Base-by-base conservation (phyloP, 92 coral and sea anemone genomes). In the Palythoa grandis region DNA sequence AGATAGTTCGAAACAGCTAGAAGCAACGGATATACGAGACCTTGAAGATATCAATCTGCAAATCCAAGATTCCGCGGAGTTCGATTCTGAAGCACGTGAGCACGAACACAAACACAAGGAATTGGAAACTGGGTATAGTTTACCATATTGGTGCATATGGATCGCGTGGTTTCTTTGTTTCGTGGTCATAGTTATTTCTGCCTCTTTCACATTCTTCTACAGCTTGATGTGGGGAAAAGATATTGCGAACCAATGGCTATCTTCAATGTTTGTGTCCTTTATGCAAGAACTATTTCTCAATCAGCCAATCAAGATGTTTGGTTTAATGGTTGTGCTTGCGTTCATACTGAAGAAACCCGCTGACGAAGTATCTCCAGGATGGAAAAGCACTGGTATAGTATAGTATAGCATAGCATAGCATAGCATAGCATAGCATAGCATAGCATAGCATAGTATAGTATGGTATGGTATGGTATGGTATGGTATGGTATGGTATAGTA, bases 181-280 rank as follows among this genome's bases (percentile, higher is more conserved):
- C 29, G 89, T 56, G 6, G 88, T 89, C 0, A 88, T 91, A 1
- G 84, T 87, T 37, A 89, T 85, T 16, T 95, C 97, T 0, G 88
- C 95, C 3, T 78, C 89, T 3, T 93, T 93, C 39, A 95, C 97
- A 5, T 95, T 95, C 82, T 88, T 92, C 85, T 95, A 88, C 92
- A 95, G 98, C 76, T 76, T 95, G 37, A 88, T 83, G 77, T 95
- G 98, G 98, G 94, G 96, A 16, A 93, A 93, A 71, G 93, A 90
- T 9, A 85, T 93, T 19, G 88, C 96, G 11, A 92, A 93, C 29
- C 96, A 93, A 24, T 95, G 98, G 98, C 85, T 95, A 2, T 91
- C 98, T 14, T 95, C 98, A 7, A 88, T 93, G 88, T 86, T 95
- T 11, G 91, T 95, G 12, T 93, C 98, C 3, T 95, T 95, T 67